Conservation (phyloP, 30 jellyfish, hydroid and myxozoan species). For the Aurelia aurita region DNA sequence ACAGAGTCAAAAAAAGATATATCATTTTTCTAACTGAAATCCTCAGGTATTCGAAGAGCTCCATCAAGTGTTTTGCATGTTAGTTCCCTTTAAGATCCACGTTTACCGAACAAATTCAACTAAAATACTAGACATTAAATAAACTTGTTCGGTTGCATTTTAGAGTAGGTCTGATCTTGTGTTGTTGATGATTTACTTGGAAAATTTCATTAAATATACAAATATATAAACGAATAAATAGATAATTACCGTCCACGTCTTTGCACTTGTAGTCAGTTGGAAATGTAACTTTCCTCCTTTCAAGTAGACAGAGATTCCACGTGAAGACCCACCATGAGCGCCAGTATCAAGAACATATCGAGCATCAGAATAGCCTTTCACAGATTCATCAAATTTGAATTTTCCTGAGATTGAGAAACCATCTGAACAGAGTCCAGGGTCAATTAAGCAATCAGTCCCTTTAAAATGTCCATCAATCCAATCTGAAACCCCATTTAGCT, state of each 20-base stretch:
- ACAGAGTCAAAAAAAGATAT: too few species aligned
- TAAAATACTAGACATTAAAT: too few species aligned
- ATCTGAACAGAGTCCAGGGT: slow-evolving; percentile 86
- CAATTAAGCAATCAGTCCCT: slow-evolving; percentile 80
- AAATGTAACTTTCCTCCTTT: slow-evolving; percentile 93
- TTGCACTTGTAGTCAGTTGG: slow-evolving; percentile 86
- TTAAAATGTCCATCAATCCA: slow-evolving; percentile 92
- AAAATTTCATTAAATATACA: too few species aligned
- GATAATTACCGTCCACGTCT: slow-evolving; percentile 91
- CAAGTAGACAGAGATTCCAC: slow-evolving; percentile 95
- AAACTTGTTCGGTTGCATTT: too few species aligned
- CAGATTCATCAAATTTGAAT: slow-evolving; percentile 61
- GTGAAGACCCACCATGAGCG: slow-evolving; percentile 98
- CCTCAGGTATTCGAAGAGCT: too few species aligned
- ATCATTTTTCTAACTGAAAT: too few species aligned
- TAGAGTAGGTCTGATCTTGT: too few species aligned
- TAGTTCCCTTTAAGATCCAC: too few species aligned
- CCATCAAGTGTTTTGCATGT: too few species aligned
- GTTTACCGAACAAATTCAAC: too few species aligned
- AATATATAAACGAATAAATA: too few species aligned
- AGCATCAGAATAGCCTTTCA: slow-evolving; percentile 72
- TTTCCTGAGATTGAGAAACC: slow-evolving; percentile 96
- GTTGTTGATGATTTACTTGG: too few species aligned
- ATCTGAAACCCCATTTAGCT: slow-evolving; percentile 82
- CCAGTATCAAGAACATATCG: slow-evolving; percentile 95